Evolutionary conservation across 92 coral and sea anemone genomes (phyloP).

Genomic region (Porites rus): DNA sequence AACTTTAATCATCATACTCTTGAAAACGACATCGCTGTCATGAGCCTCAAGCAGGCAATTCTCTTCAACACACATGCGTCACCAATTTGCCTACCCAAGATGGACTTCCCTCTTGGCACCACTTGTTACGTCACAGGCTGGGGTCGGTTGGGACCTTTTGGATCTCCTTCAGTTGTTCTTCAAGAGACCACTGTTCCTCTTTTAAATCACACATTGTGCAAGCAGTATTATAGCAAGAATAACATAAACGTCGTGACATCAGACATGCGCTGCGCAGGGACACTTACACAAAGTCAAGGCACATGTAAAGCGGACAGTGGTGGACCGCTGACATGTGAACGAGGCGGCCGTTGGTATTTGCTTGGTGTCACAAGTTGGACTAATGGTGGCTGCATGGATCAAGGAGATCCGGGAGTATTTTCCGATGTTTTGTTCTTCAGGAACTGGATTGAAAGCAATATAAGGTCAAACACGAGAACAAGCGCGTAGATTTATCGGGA

Average conservation of each 20-base stretch:
- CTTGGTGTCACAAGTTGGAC: conserved; percentile 96
- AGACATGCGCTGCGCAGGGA: conserved; percentile 97
- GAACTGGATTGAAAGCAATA: conserved; percentile 65
- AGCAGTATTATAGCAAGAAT: conserved; percentile 39
- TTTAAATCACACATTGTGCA: conserved; percentile 56
- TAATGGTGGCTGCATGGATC: conserved; percentile 80
- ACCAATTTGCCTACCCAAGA: conserved; percentile 85
- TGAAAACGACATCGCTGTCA: conserved; percentile 86
- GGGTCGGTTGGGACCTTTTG: conserved; percentile 67
- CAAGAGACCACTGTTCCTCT: conserved; percentile 89
- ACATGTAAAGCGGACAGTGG: conserved; percentile 97
- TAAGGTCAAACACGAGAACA: conserved; percentile 26
- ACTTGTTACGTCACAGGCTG: conserved; percentile 91
- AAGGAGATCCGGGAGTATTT: conserved; percentile 93
- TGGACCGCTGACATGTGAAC: conserved; percentile 92
- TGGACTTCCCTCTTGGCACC: conserved; percentile 73
- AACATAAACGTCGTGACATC: conserved; percentile 57
- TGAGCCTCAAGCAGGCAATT: conserved; percentile 72
- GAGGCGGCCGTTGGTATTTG: conserved; percentile 82
- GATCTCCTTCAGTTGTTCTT: conserved; percentile 70
- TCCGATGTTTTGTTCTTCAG: conserved; percentile 71
- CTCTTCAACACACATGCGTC: conserved; percentile 66
- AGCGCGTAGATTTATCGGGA: neutral
- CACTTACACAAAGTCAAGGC: conserved; percentile 72
- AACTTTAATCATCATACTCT: conserved; percentile 47